A percentile compares a stretch with the other conserved stretches of the same genome.
These are phyloP conservation scores for Drosophila macrospina DNA, from an alignment of 2,888 invertebrate genomes.

Conservation along the genomic window DNA sequence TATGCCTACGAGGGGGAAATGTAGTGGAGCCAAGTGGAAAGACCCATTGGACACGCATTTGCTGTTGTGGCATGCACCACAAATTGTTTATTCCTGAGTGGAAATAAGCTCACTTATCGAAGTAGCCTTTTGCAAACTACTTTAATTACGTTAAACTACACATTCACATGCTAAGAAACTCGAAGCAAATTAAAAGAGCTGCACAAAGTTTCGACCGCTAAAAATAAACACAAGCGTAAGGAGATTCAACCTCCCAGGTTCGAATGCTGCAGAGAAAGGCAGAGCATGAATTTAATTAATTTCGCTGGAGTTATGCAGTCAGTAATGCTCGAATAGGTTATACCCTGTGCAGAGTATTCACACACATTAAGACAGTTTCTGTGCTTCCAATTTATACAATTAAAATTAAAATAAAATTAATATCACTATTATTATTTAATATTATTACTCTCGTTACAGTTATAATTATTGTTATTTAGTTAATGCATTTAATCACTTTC, in stretches of 20 bases:
- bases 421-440: too few species aligned
- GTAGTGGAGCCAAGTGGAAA: slow-evolving; percentile 17
- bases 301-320: not conserved
- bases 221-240: not conserved
- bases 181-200: not conserved
- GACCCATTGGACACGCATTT: not conserved
- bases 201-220: not conserved
- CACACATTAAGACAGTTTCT: not conserved
- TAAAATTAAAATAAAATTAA: too few species aligned
- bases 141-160: not conserved
- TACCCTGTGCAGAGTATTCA: not conserved
- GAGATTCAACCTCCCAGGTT: not conserved
- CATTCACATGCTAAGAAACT: not conserved
- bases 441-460: too few species aligned
- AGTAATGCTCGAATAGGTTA: not conserved
- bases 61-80: slow-evolving; percentile 1
- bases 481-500: too few species aligned
- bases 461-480: too few species aligned
- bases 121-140: not conserved
- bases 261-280: too few species aligned
- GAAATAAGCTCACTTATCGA: not conserved
- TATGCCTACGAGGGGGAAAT: not conserved
- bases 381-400: too few species aligned
- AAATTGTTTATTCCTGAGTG: not conserved
- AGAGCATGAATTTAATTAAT: not conserved